Evolutionary conservation across 2,797 vertebrate genomes (phyloP), one percentile per base, ranked within the genome.

Genomic region (Cirrhinus molitorella): DNA sequence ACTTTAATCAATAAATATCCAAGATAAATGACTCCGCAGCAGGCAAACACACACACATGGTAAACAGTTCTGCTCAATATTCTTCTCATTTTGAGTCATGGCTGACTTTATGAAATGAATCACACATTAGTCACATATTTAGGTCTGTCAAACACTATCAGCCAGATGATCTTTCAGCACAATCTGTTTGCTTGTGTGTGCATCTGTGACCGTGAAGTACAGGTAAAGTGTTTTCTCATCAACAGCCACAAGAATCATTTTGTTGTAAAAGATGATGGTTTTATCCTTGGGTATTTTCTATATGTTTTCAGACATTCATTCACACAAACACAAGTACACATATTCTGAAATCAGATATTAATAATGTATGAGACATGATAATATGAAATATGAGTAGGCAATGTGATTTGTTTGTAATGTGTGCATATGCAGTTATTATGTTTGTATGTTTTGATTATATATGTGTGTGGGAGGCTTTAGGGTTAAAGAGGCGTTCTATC

Each of bases 401-500:
- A 61, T 31, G 16, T 77, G 16, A 77, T 31, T 16, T 63, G 14
- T 11, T 53, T 55, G 17, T 73, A 34, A 40, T 51, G 51, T 12
- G 28, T 45, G n/a, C 23, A 10, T 59, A 59, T 57, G 31, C 53
- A 43, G 10, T 43, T 43, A 8, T 43, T 43, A 1, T 10, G 40
- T 43, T 43, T 43, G n/a, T 79, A 37, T 55, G 67, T 51, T 49
- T 76, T 51, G 76, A 19, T 49, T 75, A 45, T 53, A 34, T 34
- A 34, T 34, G 25, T 4, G 49, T 21, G 73, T n/a, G 53, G 61
- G 53, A 49, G 55, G 49, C 66, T 49, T 70, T 72, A 5, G 43
- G 72, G 70, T 88, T 83, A 71, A 86, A 83, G 72, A 79, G 63
- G 23, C 76, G 12, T 86, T 81, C 43, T 85, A 88, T 88, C 87